A percentile compares a stretch with the other conserved stretches of the same genome.
These are phyloP conservation scores for Myotis daubentonii DNA, from an alignment of 2,797 vertebrate species.

Conservation along the genomic window DNA sequence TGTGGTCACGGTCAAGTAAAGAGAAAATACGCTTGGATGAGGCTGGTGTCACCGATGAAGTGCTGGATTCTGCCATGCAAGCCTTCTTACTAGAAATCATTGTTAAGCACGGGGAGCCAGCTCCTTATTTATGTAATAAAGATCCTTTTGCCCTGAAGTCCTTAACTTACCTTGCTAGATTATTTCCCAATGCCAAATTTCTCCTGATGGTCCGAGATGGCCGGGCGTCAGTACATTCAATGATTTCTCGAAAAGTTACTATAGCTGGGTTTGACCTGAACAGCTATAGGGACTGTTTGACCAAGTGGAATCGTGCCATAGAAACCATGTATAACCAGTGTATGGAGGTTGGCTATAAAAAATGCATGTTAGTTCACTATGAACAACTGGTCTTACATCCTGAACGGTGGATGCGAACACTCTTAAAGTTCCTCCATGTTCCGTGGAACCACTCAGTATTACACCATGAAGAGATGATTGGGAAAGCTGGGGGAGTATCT, in stretches of 20 bases:
- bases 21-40: slow-evolving; percentile 98
- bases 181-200: slow-evolving; percentile 98
- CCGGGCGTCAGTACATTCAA: slow-evolving; percentile 96
- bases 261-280: slow-evolving; percentile 98
- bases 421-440: slow-evolving; percentile 94
- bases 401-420: slow-evolving; percentile 96
- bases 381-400: slow-evolving; percentile 97
- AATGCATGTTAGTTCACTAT: slow-evolving; percentile 95
- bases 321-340: slow-evolving; percentile 99
- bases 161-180: slow-evolving; percentile 95
- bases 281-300: slow-evolving; percentile 98
- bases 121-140: slow-evolving; percentile 97
- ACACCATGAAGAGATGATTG: slow-evolving; percentile 98
- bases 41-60: slow-evolving; percentile 96
- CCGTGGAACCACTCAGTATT: slow-evolving; percentile 96
- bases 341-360: slow-evolving; percentile 91
- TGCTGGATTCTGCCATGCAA: slow-evolving; percentile 97
- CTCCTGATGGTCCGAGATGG: slow-evolving; percentile 97
- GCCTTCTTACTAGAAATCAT: slow-evolving; percentile 97
- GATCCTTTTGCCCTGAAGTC: slow-evolving; percentile 98
- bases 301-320: slow-evolving; percentile 98
- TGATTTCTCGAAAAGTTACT: slow-evolving; percentile 99
- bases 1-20: slow-evolving; percentile 97
- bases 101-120: slow-evolving; percentile 97
- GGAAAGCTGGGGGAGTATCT: slow-evolving; percentile 97